Percentiles rank a stretch among this genome's conserved stretches.
These are phyloP conservation scores for Eurypyga helias DNA, from an alignment of 2,113 vertebrate species.

Conservation along the genomic window DNA sequence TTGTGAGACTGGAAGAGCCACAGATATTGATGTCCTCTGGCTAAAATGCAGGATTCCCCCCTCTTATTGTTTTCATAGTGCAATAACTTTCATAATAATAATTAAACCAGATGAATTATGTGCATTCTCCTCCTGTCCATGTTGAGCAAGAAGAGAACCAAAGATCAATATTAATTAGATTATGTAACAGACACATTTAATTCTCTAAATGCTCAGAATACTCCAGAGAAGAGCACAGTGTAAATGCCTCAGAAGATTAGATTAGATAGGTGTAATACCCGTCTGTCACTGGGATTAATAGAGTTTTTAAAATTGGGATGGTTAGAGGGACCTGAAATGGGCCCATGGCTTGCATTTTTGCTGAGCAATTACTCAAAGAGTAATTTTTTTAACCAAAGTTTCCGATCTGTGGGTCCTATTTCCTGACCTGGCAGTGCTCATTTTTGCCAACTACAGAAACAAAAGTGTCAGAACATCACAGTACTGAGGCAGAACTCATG, in stretches of 20 bases:
- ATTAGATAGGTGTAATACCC: not conserved
- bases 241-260: not conserved
- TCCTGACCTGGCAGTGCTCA: not conserved
- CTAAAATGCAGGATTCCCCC: not conserved
- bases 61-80: not conserved
- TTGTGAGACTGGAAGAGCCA: accelerated
- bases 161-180: constrained; percentile 7
- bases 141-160: not conserved
- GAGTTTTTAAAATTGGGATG: not conserved
- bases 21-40: not conserved
- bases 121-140: not conserved
- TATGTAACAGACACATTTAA: constrained; percentile 19
- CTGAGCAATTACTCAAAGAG: not conserved
- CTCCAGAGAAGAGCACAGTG: not conserved
- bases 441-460: not conserved
- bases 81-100: constrained; percentile 15
- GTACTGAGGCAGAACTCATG: not conserved
- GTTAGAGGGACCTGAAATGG: constrained; percentile 19
- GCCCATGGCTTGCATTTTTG: not conserved
- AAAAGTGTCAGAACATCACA: not conserved
- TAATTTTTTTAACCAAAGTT: not conserved
- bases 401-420: accelerated
- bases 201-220: not conserved
- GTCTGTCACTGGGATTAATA: not conserved
- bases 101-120: not conserved